Evolutionary conservation across 2,113 vertebrate species (phyloP).

Genomic region (Engystomops pustulosus): DNA sequence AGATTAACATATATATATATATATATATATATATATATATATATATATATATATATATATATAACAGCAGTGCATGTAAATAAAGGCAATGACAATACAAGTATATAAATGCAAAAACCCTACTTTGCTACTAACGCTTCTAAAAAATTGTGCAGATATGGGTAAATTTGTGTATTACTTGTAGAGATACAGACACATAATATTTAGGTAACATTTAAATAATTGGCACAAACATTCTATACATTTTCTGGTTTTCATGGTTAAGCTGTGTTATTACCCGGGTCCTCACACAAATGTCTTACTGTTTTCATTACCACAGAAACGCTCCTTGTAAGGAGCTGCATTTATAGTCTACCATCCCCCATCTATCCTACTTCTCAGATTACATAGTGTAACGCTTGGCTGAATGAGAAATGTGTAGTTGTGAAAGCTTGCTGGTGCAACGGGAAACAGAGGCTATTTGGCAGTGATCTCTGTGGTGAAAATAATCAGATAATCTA

Average conservation of each 20-base stretch:
- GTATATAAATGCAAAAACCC: neutral
- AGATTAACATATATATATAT: neutral
- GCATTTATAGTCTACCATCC: slow-evolving; percentile 23
- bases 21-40: neutral
- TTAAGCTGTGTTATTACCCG: neutral
- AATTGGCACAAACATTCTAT: neutral
- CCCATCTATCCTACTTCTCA: neutral
- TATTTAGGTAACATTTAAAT: too few relatives aligned
- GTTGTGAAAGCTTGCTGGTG: slow-evolving; percentile 10
- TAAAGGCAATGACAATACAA: neutral
- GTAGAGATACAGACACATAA: too few relatives aligned
- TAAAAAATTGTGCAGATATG: too few relatives aligned
- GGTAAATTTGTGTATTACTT: too few relatives aligned
- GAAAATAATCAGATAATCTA: neutral
- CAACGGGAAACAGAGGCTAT: slow-evolving; percentile 4
- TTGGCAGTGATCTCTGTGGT: neutral
- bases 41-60: neutral
- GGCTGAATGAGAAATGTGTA: slow-evolving; percentile 1
- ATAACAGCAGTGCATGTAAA: neutral
- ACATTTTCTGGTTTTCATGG: neutral
- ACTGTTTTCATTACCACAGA: neutral
- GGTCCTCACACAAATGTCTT: neutral
- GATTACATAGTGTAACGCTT: slow-evolving; percentile 29
- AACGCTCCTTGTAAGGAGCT: slow-evolving; percentile 16
- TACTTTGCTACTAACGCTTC: too few relatives aligned